phyloP scores from a whole-genome alignment of 2,888 invertebrate genomes.

The Antheraea assamensis region DNA sequence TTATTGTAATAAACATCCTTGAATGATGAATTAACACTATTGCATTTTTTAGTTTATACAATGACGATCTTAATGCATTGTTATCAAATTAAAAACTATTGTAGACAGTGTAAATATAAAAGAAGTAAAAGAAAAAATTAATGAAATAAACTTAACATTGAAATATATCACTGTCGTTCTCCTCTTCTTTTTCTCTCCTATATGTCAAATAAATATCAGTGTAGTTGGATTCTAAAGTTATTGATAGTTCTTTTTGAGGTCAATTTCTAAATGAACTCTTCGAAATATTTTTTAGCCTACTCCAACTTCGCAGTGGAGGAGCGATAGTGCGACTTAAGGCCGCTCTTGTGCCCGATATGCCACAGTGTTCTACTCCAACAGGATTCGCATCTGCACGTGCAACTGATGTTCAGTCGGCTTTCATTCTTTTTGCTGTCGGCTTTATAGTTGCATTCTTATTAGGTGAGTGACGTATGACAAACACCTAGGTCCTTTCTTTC shows the following conservation, averaged over 20 bases:
- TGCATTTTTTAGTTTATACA: no score
- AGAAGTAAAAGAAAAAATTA: no score
- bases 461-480: constrained; percentile 41
- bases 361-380: constrained; percentile 76
- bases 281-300: constrained; percentile 39
- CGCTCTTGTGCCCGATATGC: constrained; percentile 74
- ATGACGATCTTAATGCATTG: no score
- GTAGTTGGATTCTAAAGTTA: no score
- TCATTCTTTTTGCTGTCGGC: constrained; percentile 76
- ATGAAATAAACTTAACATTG: no score
- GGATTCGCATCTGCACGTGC: constrained; percentile 83
- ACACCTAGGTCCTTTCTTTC: not conserved
- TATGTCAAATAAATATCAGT: no score
- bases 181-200: no score
- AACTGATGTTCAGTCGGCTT: constrained; percentile 82
- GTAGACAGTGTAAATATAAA: no score
- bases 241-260: not conserved
- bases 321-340: constrained; percentile 62
- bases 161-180: no score
- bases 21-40: no score
- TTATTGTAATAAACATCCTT: no score
- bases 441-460: constrained; percentile 55
- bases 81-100: no score
- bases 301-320: constrained; percentile 66
- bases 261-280: not conserved